Base-by-base conservation (phyloP, 2,113 vertebrate species). In the Cryptomyrus ogoouensis region DNA sequence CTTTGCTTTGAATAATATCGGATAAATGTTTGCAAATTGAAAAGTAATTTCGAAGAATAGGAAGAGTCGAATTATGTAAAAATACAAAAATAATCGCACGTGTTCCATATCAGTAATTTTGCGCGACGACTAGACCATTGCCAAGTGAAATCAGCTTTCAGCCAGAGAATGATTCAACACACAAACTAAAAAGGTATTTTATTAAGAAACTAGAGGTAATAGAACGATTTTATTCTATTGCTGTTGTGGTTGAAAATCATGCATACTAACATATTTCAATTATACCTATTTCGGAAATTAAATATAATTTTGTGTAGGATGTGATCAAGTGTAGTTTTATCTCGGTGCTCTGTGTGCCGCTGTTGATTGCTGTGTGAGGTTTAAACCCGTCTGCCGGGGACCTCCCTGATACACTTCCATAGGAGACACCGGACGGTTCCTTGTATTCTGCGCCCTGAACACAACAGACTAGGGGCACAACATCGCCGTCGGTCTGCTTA, bases 271-370 rank as follows among this genome's bases (percentile, higher is more conserved):
- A 77, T 39, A 39, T 77, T 77, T 39, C 27, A 77, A 3, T 66
- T 10, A 66, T 9, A 3, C n/a, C n/a, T 66, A 66, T 66, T n/a
- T 62, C 8, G 24, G 24, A 66, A 27, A 62, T 62, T 24, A 56
- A 56, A 8, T 58, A 58, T 24, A 31, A 24, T 77, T 35, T 39
- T 4, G 5, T 5, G 70, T 17, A 42, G 35, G 15, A 80, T 42
- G 6, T 19, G 35, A 3, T 80, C 24, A 77, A 77, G 3, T 74
- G 49, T 24, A 24, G 31, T 58, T 80, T 85, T 66, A 89, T 94
- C 93, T 91, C 92, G 94, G 93, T 93, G 96, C 96, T 96, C 93
- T 95, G 90, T 92, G 96, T 93, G 96, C 95, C 96, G 96, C 96
- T 96, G 96, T 96, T 94, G 96, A 93, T 95, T 95, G 95, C 94